Base-by-base conservation (phyloP, 2,888 invertebrate species). In the Hyalella azteca region DNA sequence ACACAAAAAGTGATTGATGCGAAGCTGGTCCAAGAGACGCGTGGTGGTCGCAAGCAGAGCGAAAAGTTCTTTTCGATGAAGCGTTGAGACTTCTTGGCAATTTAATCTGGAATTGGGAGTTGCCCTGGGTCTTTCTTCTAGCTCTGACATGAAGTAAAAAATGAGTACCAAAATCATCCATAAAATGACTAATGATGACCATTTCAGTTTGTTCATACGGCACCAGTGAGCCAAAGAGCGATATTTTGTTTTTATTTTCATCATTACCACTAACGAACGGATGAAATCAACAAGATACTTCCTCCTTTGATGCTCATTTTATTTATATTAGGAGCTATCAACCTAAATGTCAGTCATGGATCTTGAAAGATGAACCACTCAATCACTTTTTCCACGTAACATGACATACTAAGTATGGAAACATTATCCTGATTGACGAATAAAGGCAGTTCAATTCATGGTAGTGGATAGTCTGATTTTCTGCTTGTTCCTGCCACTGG, bases 1-100 rank as follows among this genome's bases (percentile, higher is more conserved):
- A 86, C 91, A 91, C 22, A 91, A 87, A 85, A 90, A 90, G 86
- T 91, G 90, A n/a, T 89, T 88, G 50, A 91, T 86, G 2, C 88
- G 87, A 50, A 90, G 82, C 4, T 84, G 84, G 15, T 78, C 54
- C 15, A 84, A 75, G 15, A 82, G 77, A 9, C 60, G 29, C 1
- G 79, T 78, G 19, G 80, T 80, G 36, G 79, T 50, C 4, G 81
- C 50, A n/a, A 82, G 54, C 40, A 82, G 39, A 7, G 32, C 49
- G 78, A 66, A 82, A 11, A 82, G 79, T n/a, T 45, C 49, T 9
- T 48, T 48, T 26, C 82, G 66, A 36, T 82, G 81, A 49, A 80
- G 75, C 49, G 73, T 26, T 4, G 81, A 75, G 32, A 82, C 75
- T 41, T 75, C 75, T 11, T 5, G 45, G 29, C 75, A 75, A 11